Evolutionary conservation across 2,113 vertebrate species (phyloP), one percentile per base, ranked within the genome.

Genomic region (Circaetus cinerascens): DNA sequence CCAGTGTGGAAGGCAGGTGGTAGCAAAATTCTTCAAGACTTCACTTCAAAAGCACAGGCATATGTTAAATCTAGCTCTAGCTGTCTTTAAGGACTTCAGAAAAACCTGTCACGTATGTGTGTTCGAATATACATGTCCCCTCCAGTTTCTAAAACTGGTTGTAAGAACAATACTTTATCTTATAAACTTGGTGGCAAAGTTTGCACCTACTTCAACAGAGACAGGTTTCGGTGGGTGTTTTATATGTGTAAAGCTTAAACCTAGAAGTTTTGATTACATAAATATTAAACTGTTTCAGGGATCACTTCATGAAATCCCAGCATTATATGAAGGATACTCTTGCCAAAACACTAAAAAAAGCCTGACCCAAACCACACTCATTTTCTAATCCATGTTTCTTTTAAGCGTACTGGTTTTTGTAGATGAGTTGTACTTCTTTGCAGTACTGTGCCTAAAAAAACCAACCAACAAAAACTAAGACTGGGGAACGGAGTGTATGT

Each of bases 61-160:
- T 23, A 15, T 64, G 16, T 56, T 51, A 48, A 74, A 36, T 84
- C 15, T 36, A 17, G 10, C 32, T 86, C 9, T 53, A 60, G 46
- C 11, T 40, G 25, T 12, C 18, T 78, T 76, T 11, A 91, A 32
- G 29, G 38, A 22, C 9, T 57, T 73, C 2, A 43, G 57, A 69
- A 68, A 79, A 69, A 29, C 5, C 3, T 40, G 8, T 51, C 7
- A 4, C 0, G 0, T 16, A 4, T 27, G 2, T 63, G 9, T 74
- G 12, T 63, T 43, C 69, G 19, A 69, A 60, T 36, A 17, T 3
- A 27, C 2, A 2, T 27, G 7, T 32, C 5, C 5, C 7, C 20
- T 67, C 50, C 62, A 23, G 46, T 63, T 80, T 53, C 12, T 83
- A 23, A n/a, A 83, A 40, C 5, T 36, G 5, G 15, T 80, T 23